Evolutionary conservation across 2,113 vertebrate genomes (phyloP).

Genomic region (Fulmarus glacialis): DNA sequence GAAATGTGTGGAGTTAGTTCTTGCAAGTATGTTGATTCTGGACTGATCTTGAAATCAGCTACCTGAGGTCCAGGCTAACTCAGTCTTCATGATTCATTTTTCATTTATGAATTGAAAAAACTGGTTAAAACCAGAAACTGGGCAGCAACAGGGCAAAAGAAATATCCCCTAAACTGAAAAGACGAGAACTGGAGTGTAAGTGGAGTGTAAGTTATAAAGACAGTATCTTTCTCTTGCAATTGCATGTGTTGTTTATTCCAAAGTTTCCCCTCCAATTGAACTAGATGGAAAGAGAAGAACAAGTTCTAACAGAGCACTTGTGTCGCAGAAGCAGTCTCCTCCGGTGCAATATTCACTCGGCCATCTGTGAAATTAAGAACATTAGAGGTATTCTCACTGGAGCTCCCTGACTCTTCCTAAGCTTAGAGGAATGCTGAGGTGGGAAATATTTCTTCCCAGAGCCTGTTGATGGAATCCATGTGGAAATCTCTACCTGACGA

Average conservation of each 20-base stretch:
- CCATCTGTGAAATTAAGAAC: conserved; percentile 38
- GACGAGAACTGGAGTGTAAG: neutral
- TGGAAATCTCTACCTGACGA: neutral
- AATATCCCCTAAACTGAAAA: neutral
- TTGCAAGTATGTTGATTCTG: neutral
- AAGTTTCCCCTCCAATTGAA: neutral
- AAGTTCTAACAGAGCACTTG: neutral
- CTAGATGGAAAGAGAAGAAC: neutral
- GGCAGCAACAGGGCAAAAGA: neutral
- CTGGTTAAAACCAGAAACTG: neutral
- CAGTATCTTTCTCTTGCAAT: neutral
- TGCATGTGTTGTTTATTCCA: neutral
- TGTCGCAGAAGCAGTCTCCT: conserved; percentile 15
- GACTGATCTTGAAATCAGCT: neutral
- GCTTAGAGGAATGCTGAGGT: neutral
- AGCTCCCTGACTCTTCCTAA: neutral
- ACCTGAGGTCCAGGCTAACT: neutral
- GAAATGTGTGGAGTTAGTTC: neutral
- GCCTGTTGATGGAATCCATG: neutral
- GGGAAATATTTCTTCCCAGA: neutral
- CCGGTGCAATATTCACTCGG: neutral
- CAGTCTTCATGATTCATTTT: neutral
- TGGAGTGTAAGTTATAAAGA: rapidly evolving
- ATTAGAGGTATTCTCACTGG: neutral
- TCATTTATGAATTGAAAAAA: neutral